These are phyloP conservation scores for Rapana venosa DNA, from an alignment of 2,888 invertebrate genomes.

Conservation along the genomic window DNA sequence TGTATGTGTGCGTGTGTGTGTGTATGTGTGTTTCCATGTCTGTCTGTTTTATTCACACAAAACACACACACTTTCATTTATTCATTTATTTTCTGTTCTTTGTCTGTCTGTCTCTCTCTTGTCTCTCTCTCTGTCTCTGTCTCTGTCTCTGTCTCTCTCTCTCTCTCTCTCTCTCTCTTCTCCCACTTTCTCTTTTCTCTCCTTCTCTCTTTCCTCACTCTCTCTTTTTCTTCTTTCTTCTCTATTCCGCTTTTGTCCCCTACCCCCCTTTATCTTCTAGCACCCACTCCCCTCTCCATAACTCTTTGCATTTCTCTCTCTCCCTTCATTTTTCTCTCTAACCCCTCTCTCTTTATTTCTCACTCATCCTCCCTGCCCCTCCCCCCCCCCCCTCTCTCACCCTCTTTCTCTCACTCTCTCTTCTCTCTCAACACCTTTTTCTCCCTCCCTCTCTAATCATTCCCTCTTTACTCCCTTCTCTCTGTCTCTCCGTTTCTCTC, in stretches of 20 bases:
- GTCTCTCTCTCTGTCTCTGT: background rate
- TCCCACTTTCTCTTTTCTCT: background rate
- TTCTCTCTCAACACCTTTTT: background rate
- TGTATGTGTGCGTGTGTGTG: background rate
- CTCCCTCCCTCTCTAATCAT: background rate
- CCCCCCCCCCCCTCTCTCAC: background rate
- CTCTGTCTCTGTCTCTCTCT: background rate
- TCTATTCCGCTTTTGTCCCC: background rate
- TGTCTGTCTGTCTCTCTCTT: background rate
- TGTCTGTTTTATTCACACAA: too few relatives aligned
- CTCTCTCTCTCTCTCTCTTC: background rate
- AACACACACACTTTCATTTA: background rate
- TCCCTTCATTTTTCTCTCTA: background rate
- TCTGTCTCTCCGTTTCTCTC: background rate
- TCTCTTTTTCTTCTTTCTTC: background rate
- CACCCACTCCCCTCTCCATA: background rate
- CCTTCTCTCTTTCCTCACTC: background rate
- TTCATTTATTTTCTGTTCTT: background rate
- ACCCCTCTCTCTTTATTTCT: background rate
- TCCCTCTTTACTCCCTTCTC: background rate
- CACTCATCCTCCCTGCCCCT: background rate
- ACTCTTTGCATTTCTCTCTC: background rate
- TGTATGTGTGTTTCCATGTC: background rate
- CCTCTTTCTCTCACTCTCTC: background rate
- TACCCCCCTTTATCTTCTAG: background rate